phyloP scores from a whole-genome alignment of 53 echinoderm and acorn worm species.

The Luidia sarsii region DNA sequence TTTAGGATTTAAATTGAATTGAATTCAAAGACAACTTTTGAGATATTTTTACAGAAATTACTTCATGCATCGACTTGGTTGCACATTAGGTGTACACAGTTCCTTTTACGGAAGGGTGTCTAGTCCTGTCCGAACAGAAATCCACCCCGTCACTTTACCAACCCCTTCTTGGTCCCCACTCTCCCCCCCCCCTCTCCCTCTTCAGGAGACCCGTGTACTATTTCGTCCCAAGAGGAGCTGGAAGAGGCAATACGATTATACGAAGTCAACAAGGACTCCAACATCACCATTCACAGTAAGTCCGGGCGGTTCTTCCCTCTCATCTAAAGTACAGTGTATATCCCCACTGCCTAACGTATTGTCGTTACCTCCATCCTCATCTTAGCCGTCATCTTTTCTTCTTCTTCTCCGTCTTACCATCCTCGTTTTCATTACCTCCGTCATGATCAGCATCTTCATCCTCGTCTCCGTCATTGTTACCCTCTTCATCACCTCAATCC shows the following conservation, averaged over 20 bases:
- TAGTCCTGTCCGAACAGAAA: no score
- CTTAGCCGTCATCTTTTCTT: background rate
- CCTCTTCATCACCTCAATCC: no score
- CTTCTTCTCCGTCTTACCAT: background rate
- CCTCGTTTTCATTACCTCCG: no score
- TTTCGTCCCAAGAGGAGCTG: conserved; percentile 92
- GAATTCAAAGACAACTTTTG: no score
- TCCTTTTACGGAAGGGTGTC: background rate
- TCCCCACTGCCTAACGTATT: background rate
- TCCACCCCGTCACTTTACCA: background rate
- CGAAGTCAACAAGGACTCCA: conserved; percentile 94
- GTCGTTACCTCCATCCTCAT: background rate
- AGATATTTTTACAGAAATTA: background rate
- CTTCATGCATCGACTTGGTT: background rate
- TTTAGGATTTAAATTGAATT: no score
- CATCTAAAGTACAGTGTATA: background rate
- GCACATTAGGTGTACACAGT: background rate
- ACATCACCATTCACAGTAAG: conserved; percentile 98
- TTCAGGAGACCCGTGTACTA: conserved; percentile 95
- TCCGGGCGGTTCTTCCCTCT: background rate
- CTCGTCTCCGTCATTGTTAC: background rate
- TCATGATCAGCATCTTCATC: no score
- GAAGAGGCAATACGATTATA: conserved; percentile 96
- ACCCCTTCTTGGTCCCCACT: background rate
- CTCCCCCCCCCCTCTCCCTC: background rate